Conservation (phyloP, 1,140 invertebrate genomes). For the Solenopsis fugax region DNA sequence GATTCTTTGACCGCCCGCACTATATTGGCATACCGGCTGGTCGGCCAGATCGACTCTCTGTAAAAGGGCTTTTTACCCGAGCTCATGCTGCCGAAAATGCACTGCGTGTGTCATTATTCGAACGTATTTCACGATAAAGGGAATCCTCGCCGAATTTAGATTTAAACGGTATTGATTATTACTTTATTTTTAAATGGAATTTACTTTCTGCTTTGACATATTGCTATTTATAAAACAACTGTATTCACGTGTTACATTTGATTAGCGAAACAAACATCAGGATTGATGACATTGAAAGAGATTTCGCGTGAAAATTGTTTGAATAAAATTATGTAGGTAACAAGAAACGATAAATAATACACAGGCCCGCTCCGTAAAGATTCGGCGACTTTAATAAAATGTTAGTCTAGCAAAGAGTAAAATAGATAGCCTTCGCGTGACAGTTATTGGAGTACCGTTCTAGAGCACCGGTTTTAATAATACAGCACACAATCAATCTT, state of each 20-base stretch:
- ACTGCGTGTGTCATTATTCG: conserved; percentile 42
- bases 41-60: not conserved
- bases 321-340: conserved; percentile 4
- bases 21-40: conserved; percentile 35
- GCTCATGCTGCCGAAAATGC: conserved; percentile 35
- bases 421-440: conserved; percentile 68
- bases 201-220: conserved; percentile 10
- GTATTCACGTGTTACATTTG: not conserved
- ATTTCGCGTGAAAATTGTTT: conserved; percentile 9
- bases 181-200: conserved; percentile 27
- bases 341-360: not conserved
- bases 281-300: not conserved
- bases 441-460: conserved; percentile 64
- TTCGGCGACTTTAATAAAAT: conserved; percentile 70
- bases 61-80: conserved; percentile 52
- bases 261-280: conserved; percentile 22
- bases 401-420: conserved; percentile 44
- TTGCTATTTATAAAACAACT: conserved; percentile 2
- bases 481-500: conserved; percentile 72
- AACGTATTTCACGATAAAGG: conserved; percentile 23
- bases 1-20: conserved; percentile 67
- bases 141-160: conserved; percentile 27
- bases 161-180: conserved; percentile 10
- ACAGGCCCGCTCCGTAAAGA: conserved; percentile 42
- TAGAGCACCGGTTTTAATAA: conserved; percentile 69